Conservation (phyloP, 2,888 invertebrate species). For the Pollenia amentaria region DNA sequence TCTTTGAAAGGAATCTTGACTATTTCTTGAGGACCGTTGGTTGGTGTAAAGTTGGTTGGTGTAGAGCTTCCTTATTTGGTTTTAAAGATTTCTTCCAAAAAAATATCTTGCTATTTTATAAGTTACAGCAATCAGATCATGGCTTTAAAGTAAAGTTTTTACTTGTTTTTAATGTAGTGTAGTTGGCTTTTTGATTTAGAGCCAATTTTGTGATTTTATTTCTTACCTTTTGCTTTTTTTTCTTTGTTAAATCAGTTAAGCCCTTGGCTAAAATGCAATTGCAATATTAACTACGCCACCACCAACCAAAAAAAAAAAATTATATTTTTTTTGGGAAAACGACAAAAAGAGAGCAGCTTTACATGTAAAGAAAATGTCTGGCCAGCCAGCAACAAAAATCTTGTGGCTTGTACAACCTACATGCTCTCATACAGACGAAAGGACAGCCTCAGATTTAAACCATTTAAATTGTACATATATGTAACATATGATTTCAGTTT, state of each 20-base stretch:
- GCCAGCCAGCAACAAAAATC: slow-evolving; percentile 58
- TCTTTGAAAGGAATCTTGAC: slow-evolving; percentile 23
- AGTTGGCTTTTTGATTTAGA: slow-evolving; percentile 72
- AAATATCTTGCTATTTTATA: slow-evolving; percentile 19
- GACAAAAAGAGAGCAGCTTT: background rate
- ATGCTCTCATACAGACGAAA: slow-evolving; percentile 20
- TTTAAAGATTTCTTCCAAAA: slow-evolving; percentile 30
- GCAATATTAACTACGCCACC: slow-evolving; percentile 68
- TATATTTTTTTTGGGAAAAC: background rate
- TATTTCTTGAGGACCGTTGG: slow-evolving; percentile 26
- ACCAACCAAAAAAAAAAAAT: background rate
- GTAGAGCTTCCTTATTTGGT: slow-evolving; percentile 65
- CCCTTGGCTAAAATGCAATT: slow-evolving; percentile 73
- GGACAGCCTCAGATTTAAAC: slow-evolving; percentile 22
- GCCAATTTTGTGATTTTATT: slow-evolving; percentile 72
- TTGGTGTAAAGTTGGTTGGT: slow-evolving; percentile 1
- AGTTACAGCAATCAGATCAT: slow-evolving; percentile 53
- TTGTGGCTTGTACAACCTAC: slow-evolving; percentile 14
- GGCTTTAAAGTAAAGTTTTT: slow-evolving; percentile 49
- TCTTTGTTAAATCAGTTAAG: slow-evolving; percentile 71
- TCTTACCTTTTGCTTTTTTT: slow-evolving; percentile 50
- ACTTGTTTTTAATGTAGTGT: slow-evolving; percentile 43
- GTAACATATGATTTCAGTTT: slow-evolving; percentile 67
- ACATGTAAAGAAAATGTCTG: slow-evolving; percentile 8
- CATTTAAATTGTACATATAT: slow-evolving; percentile 69